Conservation (phyloP, 2,888 invertebrate genomes). For the Exocentrus adspersus region DNA sequence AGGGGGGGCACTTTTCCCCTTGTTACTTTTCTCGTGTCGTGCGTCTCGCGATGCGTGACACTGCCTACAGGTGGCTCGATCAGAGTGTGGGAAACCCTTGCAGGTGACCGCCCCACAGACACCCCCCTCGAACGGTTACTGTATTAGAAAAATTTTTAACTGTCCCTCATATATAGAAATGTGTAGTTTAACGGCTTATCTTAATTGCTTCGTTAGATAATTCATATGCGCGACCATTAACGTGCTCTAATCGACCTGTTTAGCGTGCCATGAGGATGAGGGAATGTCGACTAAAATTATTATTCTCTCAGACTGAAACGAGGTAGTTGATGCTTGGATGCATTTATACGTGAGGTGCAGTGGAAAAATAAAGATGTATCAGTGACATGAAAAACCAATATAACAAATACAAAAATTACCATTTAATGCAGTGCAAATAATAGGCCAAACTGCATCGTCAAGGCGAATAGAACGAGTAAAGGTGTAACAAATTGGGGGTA, state of each 20-base stretch:
- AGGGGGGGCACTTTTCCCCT: conserved; percentile 12
- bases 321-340: too few relatives aligned
- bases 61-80: conserved; percentile 28
- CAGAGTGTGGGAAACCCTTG: conserved; percentile 30
- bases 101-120: conserved; percentile 17
- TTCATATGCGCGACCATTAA: neutral
- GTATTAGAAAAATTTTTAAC: conserved; percentile 11
- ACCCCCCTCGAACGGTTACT: conserved; percentile 1
- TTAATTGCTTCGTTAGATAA: conserved; percentile 15
- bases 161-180: neutral
- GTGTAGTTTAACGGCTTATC: conserved; percentile 11
- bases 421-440: too few relatives aligned
- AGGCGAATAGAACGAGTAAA: too few relatives aligned
- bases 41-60: conserved; percentile 28
- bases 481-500: too few relatives aligned
- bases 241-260: neutral
- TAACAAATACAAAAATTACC: too few relatives aligned
- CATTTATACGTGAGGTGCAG: too few relatives aligned
- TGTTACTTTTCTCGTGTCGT: neutral
- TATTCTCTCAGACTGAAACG: neutral
- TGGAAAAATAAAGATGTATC: too few relatives aligned
- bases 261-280: neutral
- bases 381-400: too few relatives aligned
- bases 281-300: conserved; percentile 3
- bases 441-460: too few relatives aligned